Evolutionary conservation across 2,113 vertebrate genomes (phyloP).

Genomic region (Panthera tigris): DNA sequence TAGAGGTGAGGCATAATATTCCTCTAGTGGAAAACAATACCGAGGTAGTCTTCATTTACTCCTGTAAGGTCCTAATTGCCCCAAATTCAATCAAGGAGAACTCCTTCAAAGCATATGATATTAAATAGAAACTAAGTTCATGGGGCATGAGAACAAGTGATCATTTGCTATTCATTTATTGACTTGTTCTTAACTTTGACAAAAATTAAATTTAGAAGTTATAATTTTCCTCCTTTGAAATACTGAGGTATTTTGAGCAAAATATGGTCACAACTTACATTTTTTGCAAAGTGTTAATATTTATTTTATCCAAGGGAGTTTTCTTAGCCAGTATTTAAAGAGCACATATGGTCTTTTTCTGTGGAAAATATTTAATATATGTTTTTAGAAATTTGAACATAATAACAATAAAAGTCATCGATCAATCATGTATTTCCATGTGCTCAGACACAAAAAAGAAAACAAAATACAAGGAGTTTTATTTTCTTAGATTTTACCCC

Average conservation of each 20-base stretch:
- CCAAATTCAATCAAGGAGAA: not conserved
- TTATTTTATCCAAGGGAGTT: slow-evolving; percentile 58
- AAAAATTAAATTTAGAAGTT: slow-evolving; percentile 41
- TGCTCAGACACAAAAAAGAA: not conserved
- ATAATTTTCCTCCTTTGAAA: slow-evolving; percentile 5
- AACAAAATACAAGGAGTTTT: not conserved
- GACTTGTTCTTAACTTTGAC: not conserved
- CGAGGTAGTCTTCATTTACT: not conserved
- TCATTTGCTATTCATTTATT: not conserved
- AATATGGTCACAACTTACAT: slow-evolving; percentile 33
- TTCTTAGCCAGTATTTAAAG: slow-evolving; percentile 51
- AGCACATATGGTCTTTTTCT: slow-evolving; percentile 55
- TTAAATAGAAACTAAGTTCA: not conserved
- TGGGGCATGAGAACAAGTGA: not conserved
- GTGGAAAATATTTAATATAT: slow-evolving; percentile 63
- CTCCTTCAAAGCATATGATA: not conserved
- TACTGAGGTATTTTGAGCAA: not conserved
- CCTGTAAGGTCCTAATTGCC: not conserved
- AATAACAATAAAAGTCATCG: slow-evolving; percentile 56
- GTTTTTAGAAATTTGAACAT: slow-evolving; percentile 69
- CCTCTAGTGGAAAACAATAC: not conserved
- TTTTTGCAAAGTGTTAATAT: slow-evolving; percentile 60
- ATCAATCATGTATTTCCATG: not conserved
- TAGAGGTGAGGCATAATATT: not conserved
- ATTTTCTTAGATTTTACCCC: slow-evolving; percentile 24